phyloP scores from a whole-genome alignment of 2,888 invertebrate genomes.

The Drosophila parthenogenetica region DNA sequence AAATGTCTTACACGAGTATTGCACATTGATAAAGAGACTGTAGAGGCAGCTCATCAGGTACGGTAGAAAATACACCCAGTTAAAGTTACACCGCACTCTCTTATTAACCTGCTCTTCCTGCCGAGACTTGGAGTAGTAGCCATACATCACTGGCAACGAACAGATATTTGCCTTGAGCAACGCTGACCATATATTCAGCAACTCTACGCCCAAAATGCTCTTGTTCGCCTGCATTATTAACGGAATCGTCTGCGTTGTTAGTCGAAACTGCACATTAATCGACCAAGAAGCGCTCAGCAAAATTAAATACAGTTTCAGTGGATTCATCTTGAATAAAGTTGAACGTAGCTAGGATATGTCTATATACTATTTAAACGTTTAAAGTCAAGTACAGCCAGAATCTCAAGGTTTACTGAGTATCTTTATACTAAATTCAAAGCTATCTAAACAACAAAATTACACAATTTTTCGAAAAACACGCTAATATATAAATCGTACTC shows the following conservation, averaged over 20 bases:
- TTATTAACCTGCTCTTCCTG: too few relatives aligned
- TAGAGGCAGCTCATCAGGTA: conserved; percentile 4
- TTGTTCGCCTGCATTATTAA: not conserved
- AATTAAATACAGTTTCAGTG: not conserved
- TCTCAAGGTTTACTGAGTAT: not conserved
- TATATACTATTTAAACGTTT: not conserved
- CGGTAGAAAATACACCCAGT: conserved; percentile 8
- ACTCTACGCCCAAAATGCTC: not conserved
- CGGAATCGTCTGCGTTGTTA: not conserved
- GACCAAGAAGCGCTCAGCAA: conserved; percentile 23
- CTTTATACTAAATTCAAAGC: too few relatives aligned
- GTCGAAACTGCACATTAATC: conserved; percentile 5
- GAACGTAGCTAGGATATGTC: too few relatives aligned
- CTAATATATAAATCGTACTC: too few relatives aligned
- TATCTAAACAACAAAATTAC: too few relatives aligned
- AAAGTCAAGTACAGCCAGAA: not conserved
- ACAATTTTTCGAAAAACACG: too few relatives aligned
- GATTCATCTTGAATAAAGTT: not conserved
- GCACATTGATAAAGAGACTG: not conserved
- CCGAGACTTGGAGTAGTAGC: not conserved
- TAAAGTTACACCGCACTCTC: not conserved
- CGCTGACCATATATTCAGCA: not conserved
- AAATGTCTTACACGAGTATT: not conserved
- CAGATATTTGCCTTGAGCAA: conserved; percentile 7
- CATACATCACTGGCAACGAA: not conserved